phyloP scores from a whole-genome alignment of 2,888 invertebrate genomes.

The Agonopterix arenella region DNA sequence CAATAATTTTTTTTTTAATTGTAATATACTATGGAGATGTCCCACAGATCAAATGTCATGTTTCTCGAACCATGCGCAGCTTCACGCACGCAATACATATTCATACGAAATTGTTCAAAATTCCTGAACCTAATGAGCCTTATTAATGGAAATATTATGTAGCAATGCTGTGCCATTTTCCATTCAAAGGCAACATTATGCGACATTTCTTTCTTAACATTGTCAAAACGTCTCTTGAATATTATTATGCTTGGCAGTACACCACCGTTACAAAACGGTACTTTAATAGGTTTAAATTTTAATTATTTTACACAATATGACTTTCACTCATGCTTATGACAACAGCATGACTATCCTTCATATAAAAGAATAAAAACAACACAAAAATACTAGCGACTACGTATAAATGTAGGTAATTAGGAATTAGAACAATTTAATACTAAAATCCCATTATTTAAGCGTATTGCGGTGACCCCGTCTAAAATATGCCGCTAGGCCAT shows the following conservation, averaged over 20 bases:
- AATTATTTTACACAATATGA: background rate
- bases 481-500: background rate
- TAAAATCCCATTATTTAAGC: background rate
- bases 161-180: slow-evolving; percentile 19
- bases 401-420: too few species aligned
- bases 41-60: slow-evolving; percentile 17
- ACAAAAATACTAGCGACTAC: background rate
- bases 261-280: slow-evolving; percentile 14
- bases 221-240: slow-evolving; percentile 10
- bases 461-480: background rate
- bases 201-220: slow-evolving; percentile 12
- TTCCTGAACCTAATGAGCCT: slow-evolving; percentile 5
- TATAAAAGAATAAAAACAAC: background rate
- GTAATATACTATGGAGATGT: slow-evolving; percentile 11
- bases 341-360: background rate
- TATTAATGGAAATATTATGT: slow-evolving; percentile 22
- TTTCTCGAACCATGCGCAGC: slow-evolving; percentile 4
- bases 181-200: slow-evolving; percentile 13
- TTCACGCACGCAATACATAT: slow-evolving; percentile 13
- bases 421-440: too few species aligned
- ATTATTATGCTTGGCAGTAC: slow-evolving; percentile 6
- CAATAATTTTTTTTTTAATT: too few species aligned
- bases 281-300: background rate
- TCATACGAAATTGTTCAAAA: slow-evolving; percentile 13
- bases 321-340: background rate